phyloP scores from a whole-genome alignment of 2,113 vertebrate species.

The Cyrtonyx montezumae region DNA sequence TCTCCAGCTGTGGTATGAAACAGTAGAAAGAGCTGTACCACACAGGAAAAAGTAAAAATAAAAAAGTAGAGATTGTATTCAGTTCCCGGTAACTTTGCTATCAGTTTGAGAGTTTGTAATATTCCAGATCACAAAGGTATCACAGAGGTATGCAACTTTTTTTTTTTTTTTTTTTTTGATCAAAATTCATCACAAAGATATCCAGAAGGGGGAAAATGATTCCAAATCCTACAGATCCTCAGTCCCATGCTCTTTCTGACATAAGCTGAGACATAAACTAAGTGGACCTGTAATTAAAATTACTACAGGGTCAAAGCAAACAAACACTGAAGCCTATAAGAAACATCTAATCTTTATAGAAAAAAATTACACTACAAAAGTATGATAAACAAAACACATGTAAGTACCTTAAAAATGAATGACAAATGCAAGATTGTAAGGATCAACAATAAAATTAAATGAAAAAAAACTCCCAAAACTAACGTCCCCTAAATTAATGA shows the following conservation, averaged over 20 bases:
- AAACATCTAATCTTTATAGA: slow-evolving; percentile 32
- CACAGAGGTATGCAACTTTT: too few species aligned
- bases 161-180: background rate
- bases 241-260: background rate
- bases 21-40: background rate
- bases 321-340: background rate
- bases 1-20: background rate
- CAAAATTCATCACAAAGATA: background rate
- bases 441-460: slow-evolving; percentile 64
- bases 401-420: slow-evolving; percentile 41
- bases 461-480: background rate
- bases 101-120: background rate
- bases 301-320: slow-evolving; percentile 9
- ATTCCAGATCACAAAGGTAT: background rate
- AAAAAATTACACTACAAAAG: slow-evolving; percentile 25
- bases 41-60: background rate
- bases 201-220: background rate
- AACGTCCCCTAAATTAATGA: slow-evolving; percentile 65
- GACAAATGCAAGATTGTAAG: slow-evolving; percentile 38
- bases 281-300: background rate
- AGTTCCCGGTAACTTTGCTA: background rate
- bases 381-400: slow-evolving; percentile 52
- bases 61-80: background rate
- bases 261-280: background rate
- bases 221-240: background rate